Evolutionary conservation across 23 tunicate genomes (phyloP).

Genomic region (Corella eumyota): DNA sequence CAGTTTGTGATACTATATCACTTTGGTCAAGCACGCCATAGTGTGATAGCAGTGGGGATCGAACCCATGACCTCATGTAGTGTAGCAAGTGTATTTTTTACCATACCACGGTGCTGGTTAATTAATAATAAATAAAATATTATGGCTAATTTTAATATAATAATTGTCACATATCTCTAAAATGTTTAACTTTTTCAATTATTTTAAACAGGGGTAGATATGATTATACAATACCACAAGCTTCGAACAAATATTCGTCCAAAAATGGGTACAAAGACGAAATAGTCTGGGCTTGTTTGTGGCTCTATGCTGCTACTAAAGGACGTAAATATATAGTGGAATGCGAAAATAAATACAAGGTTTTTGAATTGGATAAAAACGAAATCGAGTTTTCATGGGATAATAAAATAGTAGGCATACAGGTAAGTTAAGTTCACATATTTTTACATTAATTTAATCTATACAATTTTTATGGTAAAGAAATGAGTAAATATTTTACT

Average conservation of each 20-base stretch:
- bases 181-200: neutral
- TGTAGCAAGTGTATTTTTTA: no score
- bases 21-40: no score
- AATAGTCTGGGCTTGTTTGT: conserved; percentile 60
- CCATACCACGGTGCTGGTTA: no score
- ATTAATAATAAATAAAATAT: no score
- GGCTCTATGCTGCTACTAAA: conserved; percentile 56
- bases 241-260: conserved; percentile 14
- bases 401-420: conserved; percentile 50
- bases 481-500: no score
- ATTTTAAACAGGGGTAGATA: conserved; percentile 9
- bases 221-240: conserved; percentile 42
- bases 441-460: no score
- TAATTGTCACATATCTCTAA: no score
- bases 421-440: conserved; percentile 17
- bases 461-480: neutral
- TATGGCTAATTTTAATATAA: no score
- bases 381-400: conserved; percentile 71
- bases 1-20: no score
- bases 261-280: conserved; percentile 71
- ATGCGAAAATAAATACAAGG: conserved; percentile 4
- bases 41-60: no score
- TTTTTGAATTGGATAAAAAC: conserved; percentile 7
- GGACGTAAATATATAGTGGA: conserved; percentile 3
- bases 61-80: no score